Base-by-base conservation (phyloP, 2,888 invertebrate genomes). In the Dasypogon diadema region DNA sequence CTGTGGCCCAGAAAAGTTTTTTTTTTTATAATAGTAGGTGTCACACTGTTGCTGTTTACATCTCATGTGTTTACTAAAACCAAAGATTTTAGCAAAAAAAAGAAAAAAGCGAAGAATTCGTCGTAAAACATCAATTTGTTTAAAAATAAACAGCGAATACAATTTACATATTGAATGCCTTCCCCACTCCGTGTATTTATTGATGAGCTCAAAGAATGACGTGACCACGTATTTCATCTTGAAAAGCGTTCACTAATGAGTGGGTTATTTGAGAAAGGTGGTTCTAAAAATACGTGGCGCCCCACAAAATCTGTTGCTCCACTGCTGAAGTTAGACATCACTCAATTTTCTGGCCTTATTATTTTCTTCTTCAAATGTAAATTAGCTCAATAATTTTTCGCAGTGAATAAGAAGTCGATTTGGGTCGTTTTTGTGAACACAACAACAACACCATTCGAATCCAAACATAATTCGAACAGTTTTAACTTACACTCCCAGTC, bases 321-420 rank as follows among this genome's bases (percentile, higher is more conserved):
- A 30, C 4, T 30, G 30, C 8, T 30, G 3, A 8, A 5, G 30
- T 30, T 30, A 3, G 30, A 30, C 30, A 30, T 30, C 30, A 30
- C 8, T 30, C 30, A 30, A 3, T 30, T 1, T 0, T 3, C 12
- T 2, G 42, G 42, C 1, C 42, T 60, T 34, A 60, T 18, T 60
- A 18, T 60, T 30, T 37, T 60, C 42, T 37, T 60, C 42, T 42
- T 60, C 60, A 60, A 60, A 60, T 60, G 60, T 37, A 60, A 60
- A 60, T 60, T 34, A 60, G 60, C 60, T 34, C 16, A 14, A 30
- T 60, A 42, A 42, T 42, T 60, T 37, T 60, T 37, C 60, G 60
- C 42, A 37, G 60, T 37, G n/a, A 42, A 37, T 21, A 34, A 34
- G 60, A 60, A 37, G 60, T 60, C 26, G 37, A 60, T 60, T 60